Evolutionary conservation across 2,113 vertebrate species (phyloP).

Genomic region (Malurus elegans): DNA sequence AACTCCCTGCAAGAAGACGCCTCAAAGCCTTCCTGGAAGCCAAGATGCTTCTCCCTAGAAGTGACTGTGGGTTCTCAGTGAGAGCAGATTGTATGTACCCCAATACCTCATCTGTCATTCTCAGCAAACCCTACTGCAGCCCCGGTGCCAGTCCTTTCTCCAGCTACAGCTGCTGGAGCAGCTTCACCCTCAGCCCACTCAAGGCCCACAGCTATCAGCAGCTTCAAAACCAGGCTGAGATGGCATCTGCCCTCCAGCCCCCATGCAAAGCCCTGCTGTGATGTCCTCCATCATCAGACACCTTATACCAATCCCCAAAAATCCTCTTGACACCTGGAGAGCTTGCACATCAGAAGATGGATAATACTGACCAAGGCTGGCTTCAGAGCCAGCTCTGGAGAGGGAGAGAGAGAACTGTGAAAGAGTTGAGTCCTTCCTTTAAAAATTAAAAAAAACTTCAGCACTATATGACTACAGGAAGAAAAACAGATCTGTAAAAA

Average conservation of each 20-base stretch:
- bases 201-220: background rate
- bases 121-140: background rate
- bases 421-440: constrained; percentile 41
- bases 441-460: constrained; percentile 15
- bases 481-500: constrained; percentile 37
- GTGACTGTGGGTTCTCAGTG: background rate
- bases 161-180: background rate
- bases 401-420: constrained; percentile 1
- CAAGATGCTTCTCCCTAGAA: background rate
- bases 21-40: background rate
- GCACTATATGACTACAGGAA: constrained; percentile 18
- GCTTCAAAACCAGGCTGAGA: background rate
- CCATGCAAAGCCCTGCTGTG: background rate
- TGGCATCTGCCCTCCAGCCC: background rate
- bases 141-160: background rate
- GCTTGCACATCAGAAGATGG: background rate
- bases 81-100: background rate
- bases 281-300: background rate
- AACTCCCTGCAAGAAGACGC: background rate
- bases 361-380: background rate
- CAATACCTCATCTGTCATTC: background rate
- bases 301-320: background rate
- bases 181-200: background rate
- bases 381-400: background rate
- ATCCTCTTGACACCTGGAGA: background rate